These are phyloP conservation scores for Euura saliciscinereae DNA, from an alignment of 1,140 invertebrate species.

Conservation along the genomic window DNA sequence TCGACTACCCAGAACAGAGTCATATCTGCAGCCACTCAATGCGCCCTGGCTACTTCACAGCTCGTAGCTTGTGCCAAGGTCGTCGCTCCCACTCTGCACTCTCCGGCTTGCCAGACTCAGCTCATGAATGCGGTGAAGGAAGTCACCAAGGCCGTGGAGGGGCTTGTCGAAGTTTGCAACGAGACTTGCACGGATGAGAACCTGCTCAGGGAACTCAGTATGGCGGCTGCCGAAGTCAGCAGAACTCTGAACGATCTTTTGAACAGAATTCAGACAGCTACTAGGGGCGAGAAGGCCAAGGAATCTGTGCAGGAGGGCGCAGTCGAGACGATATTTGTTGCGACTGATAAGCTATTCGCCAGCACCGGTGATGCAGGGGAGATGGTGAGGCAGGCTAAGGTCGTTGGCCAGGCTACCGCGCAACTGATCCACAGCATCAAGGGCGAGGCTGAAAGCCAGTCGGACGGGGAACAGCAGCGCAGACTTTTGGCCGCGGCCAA, in stretches of 20 bases:
- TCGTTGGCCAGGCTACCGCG: constrained; percentile 91
- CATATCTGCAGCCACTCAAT: constrained; percentile 94
- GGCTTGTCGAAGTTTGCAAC: constrained; percentile 86
- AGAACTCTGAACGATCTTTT: constrained; percentile 89
- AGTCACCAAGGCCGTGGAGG: constrained; percentile 91
- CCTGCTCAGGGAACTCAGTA: constrained; percentile 77
- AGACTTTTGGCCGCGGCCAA: constrained; percentile 91
- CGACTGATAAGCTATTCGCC: constrained; percentile 88
- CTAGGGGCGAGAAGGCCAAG: constrained; percentile 56
- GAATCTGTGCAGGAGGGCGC: constrained; percentile 75
- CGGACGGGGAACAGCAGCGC: constrained; percentile 88
- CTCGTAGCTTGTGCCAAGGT: constrained; percentile 97
- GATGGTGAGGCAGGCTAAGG: constrained; percentile 93
- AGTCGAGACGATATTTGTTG: constrained; percentile 88
- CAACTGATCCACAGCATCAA: constrained; percentile 93
- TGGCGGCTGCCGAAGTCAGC: constrained; percentile 88
- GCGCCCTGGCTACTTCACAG: constrained; percentile 96
- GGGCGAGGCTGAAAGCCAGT: constrained; percentile 87
- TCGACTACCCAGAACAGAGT: constrained; percentile 82
- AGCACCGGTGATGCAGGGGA: constrained; percentile 85
- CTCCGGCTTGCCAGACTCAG: constrained; percentile 93
- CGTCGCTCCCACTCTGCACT: constrained; percentile 85
- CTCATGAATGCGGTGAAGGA: constrained; percentile 90
- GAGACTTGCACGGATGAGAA: constrained; percentile 70
- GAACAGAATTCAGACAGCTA: constrained; percentile 81